phyloP scores from a whole-genome alignment of 2,888 invertebrate genomes.

The Drosophila setosimentum region DNA sequence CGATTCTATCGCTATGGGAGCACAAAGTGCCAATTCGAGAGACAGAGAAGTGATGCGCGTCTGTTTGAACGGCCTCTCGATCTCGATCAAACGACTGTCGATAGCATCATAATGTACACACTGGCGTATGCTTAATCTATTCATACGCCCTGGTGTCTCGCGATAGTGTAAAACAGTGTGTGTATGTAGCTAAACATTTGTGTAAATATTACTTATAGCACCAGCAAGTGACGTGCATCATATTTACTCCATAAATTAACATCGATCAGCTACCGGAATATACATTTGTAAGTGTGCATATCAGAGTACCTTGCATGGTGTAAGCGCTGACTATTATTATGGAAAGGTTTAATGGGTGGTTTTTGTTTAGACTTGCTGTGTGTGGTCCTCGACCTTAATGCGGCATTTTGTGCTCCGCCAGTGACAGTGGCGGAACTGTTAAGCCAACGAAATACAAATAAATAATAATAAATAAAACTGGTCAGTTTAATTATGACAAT shows the following conservation, averaged over 20 bases:
- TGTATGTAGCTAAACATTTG: constrained; percentile 68
- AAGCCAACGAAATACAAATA: constrained; percentile 60
- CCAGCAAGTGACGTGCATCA: constrained; percentile 57
- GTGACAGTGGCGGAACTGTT: constrained; percentile 11
- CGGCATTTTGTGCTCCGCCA: constrained; percentile 13
- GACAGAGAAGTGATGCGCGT: constrained; percentile 7
- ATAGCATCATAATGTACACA: background rate
- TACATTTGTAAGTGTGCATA: background rate
- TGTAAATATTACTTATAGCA: constrained; percentile 54
- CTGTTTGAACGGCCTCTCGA: constrained; percentile 3
- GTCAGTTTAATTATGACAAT: constrained; percentile 74
- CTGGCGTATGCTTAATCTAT: constrained; percentile 37
- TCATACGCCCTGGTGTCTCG: constrained; percentile 36
- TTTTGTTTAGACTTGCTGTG: constrained; percentile 20
- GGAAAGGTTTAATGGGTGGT: background rate
- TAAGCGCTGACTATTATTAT: constrained; percentile 4
- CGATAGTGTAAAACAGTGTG: constrained; percentile 32
- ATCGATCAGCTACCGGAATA: constrained; percentile 34
- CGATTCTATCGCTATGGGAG: constrained; percentile 19
- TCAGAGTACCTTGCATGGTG: constrained; percentile 2
- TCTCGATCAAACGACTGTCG: constrained; percentile 18
- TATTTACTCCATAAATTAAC: constrained; percentile 69
- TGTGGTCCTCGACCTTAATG: constrained; percentile 51
- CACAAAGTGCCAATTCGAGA: constrained; percentile 12
- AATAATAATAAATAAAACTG: constrained; percentile 68